These are phyloP conservation scores for Masnerella sp. DNA, from an alignment of 2,888 invertebrate species.

Conservation along the genomic window DNA sequence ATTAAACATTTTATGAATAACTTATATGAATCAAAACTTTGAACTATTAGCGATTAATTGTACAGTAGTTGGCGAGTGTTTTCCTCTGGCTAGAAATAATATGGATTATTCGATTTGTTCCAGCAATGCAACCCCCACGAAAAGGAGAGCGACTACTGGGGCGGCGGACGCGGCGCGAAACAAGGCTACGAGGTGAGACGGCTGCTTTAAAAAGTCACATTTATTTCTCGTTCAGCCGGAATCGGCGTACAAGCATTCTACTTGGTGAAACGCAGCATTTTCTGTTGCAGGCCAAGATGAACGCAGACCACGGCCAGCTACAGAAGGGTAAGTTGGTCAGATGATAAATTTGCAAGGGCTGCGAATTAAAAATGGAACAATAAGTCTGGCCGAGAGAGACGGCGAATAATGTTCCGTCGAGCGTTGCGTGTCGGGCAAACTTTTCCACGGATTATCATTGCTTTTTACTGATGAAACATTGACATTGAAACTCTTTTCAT, in stretches of 20 bases:
- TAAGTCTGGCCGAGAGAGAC: background rate
- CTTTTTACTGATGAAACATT: conserved; percentile 1
- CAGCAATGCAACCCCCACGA: conserved; percentile 77
- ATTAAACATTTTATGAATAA: background rate
- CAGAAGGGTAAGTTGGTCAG: conserved; percentile 78
- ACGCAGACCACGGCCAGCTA: conserved; percentile 78
- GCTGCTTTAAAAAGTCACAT: conserved; percentile 56
- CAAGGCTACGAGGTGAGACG: conserved; percentile 77
- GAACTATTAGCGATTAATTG: too few relatives aligned
- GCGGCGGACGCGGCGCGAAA: conserved; percentile 74
- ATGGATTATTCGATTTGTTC: conserved; percentile 61
- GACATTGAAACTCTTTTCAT: background rate
- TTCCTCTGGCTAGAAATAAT: conserved; percentile 6
- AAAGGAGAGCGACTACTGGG: conserved; percentile 77
- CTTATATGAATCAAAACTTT: too few relatives aligned
- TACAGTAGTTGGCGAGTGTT: too few relatives aligned
- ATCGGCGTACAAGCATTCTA: conserved; percentile 66
- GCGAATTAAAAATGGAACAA: conserved; percentile 30
- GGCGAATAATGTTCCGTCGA: background rate
- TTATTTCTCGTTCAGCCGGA: conserved; percentile 53
- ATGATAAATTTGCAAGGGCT: conserved; percentile 45
- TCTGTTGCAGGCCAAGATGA: conserved; percentile 80
- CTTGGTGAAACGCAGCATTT: conserved; percentile 76
- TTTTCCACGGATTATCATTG: conserved; percentile 6
- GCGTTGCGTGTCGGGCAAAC: background rate